Conservation (phyloP, 1,140 invertebrate genomes). For the Rhopalosiphum maidis region DNA sequence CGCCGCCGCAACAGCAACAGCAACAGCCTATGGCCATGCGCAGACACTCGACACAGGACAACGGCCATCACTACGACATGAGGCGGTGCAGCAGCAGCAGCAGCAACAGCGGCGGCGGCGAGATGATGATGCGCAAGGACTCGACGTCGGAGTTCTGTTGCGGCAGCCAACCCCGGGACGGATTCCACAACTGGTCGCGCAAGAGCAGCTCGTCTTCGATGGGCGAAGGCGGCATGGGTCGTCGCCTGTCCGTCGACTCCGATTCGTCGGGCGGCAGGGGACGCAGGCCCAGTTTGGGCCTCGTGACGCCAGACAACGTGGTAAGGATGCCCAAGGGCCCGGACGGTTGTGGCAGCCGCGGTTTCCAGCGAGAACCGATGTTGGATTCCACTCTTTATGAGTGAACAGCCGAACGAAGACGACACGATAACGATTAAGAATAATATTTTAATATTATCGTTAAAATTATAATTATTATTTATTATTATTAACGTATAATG, state of each 20-base stretch:
- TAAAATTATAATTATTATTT: neutral
- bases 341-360: slow-evolving; percentile 78
- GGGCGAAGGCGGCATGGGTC: slow-evolving; percentile 11
- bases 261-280: slow-evolving; percentile 42
- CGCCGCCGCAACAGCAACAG: neutral
- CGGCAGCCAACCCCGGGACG: slow-evolving; percentile 41
- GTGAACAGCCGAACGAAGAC: neutral
- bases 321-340: slow-evolving; percentile 82
- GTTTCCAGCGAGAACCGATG: slow-evolving; percentile 66
- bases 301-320: slow-evolving; percentile 70
- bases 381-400: slow-evolving; percentile 52
- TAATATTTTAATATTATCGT: neutral
- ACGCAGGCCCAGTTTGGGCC: slow-evolving; percentile 62
- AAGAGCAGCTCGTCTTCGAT: slow-evolving; percentile 57
- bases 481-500: neutral
- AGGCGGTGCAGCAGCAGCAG: slow-evolving; percentile 47
- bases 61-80: slow-evolving; percentile 50
- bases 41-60: slow-evolving; percentile 43
- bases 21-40: slow-evolving; percentile 23
- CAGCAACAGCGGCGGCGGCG: slow-evolving; percentile 39
- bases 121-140: slow-evolving; percentile 55
- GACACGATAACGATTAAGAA: neutral
- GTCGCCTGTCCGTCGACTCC: slow-evolving; percentile 49
- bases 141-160: slow-evolving; percentile 56
- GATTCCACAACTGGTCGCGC: slow-evolving; percentile 54